Conservation (phyloP, 2,113 vertebrate species). For the Patagioenas fasciata region DNA sequence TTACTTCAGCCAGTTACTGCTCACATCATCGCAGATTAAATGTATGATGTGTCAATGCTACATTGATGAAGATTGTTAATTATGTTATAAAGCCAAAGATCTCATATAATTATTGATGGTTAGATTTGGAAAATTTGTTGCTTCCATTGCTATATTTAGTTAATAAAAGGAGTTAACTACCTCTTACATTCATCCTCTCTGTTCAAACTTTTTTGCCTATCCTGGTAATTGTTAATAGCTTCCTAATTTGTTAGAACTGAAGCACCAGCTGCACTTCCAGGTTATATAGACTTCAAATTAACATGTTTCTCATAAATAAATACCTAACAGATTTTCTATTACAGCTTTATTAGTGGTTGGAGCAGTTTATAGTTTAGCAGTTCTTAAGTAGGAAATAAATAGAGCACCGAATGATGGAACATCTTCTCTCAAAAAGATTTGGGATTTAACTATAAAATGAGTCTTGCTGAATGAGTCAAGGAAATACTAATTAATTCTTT, state of each 20-base stretch:
- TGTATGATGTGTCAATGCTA: neutral
- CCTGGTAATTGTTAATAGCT: neutral
- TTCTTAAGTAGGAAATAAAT: conserved; percentile 20
- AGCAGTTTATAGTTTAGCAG: neutral
- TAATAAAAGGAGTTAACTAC: neutral
- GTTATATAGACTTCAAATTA: neutral
- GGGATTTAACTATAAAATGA: neutral
- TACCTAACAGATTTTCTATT: neutral
- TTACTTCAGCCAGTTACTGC: neutral
- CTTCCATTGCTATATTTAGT: neutral
- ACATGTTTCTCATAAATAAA: neutral
- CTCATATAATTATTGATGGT: neutral
- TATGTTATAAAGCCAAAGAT: neutral
- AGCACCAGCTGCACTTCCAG: neutral
- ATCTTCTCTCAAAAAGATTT: neutral
- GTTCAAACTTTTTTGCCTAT: neutral
- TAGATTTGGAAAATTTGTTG: neutral
- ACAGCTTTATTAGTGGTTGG: neutral
- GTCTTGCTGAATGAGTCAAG: neutral
- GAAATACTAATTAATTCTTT: neutral
- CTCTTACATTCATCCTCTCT: neutral
- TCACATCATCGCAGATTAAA: neutral
- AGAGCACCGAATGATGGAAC: neutral
- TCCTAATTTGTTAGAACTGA: neutral
- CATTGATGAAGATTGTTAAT: neutral